Conservation (phyloP, 2,888 invertebrate species). For the Apodemia mormo region DNA sequence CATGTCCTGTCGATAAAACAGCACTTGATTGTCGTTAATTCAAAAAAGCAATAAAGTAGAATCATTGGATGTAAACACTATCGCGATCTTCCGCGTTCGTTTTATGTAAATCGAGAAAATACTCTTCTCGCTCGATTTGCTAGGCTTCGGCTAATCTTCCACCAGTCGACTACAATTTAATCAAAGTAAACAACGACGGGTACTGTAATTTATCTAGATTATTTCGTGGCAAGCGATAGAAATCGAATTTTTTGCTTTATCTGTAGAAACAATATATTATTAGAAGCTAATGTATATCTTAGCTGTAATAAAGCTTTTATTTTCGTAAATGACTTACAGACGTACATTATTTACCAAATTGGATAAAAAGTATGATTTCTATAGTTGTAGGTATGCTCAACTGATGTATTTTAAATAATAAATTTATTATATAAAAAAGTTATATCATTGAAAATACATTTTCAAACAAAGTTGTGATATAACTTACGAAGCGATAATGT, state of each 20-base stretch:
- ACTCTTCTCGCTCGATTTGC: conserved; percentile 76
- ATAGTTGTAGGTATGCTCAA: too few species aligned
- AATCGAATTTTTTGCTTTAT: conserved; percentile 74
- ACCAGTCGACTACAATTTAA: conserved; percentile 80
- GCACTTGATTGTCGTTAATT: conserved; percentile 19
- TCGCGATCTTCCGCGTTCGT: conserved; percentile 65
- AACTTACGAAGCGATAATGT: too few species aligned
- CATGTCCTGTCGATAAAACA: background rate
- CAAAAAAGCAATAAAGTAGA: conserved; percentile 39
- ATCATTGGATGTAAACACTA: conserved; percentile 58
- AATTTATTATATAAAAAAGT: too few species aligned
- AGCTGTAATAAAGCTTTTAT: background rate
- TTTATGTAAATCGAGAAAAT: conserved; percentile 77
- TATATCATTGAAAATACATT: too few species aligned
- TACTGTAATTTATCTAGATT: conserved; percentile 79
- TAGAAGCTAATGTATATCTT: background rate
- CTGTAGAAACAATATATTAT: conserved; percentile 45
- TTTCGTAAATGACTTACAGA: background rate
- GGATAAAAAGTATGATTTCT: too few species aligned
- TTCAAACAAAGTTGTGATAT: too few species aligned
- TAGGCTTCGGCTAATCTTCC: conserved; percentile 78
- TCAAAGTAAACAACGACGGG: conserved; percentile 79
- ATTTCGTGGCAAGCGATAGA: conserved; percentile 76
- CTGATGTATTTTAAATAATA: too few species aligned
- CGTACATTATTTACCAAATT: background rate